A percentile compares a stretch with the other conserved stretches of the same genome.
Evolutionary conservation across 92 coral and sea anemone species (phyloP).

Genomic region (Parazoanthus atlanticus): DNA sequence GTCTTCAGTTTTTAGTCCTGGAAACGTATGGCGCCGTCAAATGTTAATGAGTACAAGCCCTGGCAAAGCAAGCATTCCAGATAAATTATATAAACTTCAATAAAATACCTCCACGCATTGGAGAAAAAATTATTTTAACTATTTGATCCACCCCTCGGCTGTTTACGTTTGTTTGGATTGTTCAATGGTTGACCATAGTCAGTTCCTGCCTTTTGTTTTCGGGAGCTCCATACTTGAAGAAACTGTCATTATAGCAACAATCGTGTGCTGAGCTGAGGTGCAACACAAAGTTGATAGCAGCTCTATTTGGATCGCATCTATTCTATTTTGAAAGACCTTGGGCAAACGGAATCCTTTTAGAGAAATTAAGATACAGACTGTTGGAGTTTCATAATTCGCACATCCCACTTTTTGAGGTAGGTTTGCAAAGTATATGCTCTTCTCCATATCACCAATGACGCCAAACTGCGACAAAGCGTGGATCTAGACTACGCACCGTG

Average conservation of each 20-base stretch:
- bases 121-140: constrained; percentile 27
- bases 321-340: background rate
- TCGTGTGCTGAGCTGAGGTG: constrained; percentile 16
- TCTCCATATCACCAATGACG: background rate
- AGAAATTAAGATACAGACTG: background rate
- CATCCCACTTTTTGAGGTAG: background rate
- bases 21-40: background rate
- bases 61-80: constrained; percentile 24
- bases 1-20: background rate
- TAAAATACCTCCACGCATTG: constrained; percentile 27
- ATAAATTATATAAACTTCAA: constrained; percentile 43
- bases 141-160: constrained; percentile 50
- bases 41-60: constrained; percentile 33
- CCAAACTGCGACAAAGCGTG: constrained; percentile 2
- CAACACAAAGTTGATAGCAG: background rate
- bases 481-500: background rate
- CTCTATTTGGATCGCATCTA: background rate
- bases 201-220: constrained; percentile 41
- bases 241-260: constrained; percentile 5
- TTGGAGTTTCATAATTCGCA: background rate
- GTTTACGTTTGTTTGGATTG: constrained; percentile 39
- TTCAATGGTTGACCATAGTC: constrained; percentile 24
- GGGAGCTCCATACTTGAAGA: constrained; percentile 1
- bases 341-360: background rate
- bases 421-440: background rate